Base-by-base conservation (phyloP, 2,797 vertebrate genomes). In the Aphelocoma californica region DNA sequence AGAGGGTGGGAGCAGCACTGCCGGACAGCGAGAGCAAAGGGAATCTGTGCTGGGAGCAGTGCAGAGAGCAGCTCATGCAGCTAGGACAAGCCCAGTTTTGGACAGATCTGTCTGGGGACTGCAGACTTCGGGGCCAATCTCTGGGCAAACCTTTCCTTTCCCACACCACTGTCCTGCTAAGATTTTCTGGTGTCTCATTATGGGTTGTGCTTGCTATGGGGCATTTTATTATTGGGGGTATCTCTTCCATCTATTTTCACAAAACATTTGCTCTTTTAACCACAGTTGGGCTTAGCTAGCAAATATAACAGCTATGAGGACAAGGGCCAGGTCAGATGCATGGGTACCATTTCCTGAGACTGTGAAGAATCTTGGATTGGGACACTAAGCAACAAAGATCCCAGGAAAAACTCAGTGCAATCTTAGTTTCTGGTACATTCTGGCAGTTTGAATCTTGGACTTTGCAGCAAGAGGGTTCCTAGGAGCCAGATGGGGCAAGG, bases 1-100 rank as follows among this genome's bases (percentile, higher is more conserved):
- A 5, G 26, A 57, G 75, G 80, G 48, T 2, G 3, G 67, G 67
- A 91, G 32, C 47, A 38, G 47, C 2, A 0, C 79, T 75, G 58
- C 25, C 0, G 0, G 38, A 34, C 7, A 18, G 24, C 3, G 12
- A 5, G 6, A 34, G 38, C 36, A 60, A 51, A 45, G 65, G 34
- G 21, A 62, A 56, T 29, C 45, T 38, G 31, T 5, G 12, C 40
- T 9, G 4, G 40, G 32, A 85, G 16, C 44, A 38, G 44, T 21
- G 74, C 51, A 89, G 53, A 56, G 14, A 77, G 16, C 32, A 58
- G 28, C 29, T 64, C 38, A 18, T 0, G 2, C 60, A 50, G 69
- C 13, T 40, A 18, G 28, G 62, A 77, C 10, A 48, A 90, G 32
- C n/a, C 23, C 2, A 1, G n/a, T 17, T 91, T 65, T n/a, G 38